Conservation (phyloP, 2,888 invertebrate species). For the Netelia virgata region DNA sequence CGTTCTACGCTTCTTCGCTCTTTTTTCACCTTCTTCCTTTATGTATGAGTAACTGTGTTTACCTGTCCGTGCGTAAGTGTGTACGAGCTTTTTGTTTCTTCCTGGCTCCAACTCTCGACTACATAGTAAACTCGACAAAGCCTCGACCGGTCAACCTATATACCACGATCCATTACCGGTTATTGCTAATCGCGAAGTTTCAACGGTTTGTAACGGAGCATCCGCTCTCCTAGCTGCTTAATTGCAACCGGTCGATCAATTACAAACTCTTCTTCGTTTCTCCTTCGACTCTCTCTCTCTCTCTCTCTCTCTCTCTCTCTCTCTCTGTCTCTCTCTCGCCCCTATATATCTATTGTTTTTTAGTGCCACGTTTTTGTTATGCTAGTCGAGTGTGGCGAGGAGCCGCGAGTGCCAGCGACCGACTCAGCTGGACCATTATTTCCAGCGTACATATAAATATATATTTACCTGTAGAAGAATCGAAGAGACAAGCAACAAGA, state of each 20-base stretch:
- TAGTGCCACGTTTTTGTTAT: slow-evolving; percentile 42
- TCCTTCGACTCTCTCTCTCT: slow-evolving; percentile 8
- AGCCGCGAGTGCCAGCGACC: slow-evolving; percentile 48
- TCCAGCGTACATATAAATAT: neutral
- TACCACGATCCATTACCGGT: slow-evolving; percentile 44
- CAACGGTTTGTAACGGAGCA: slow-evolving; percentile 50
- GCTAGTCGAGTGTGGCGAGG: slow-evolving; percentile 41
- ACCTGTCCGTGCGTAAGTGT: neutral
- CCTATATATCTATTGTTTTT: no score
- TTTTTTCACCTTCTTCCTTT: slow-evolving; percentile 45
- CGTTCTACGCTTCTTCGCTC: slow-evolving; percentile 37
- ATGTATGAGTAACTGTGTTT: slow-evolving; percentile 1
- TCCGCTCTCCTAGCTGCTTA: slow-evolving; percentile 58
- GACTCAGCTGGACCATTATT: neutral
- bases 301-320: neutral
- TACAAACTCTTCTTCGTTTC: slow-evolving; percentile 70
- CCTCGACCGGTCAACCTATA: slow-evolving; percentile 27
- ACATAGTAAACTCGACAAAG: slow-evolving; percentile 48
- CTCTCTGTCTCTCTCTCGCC: no score
- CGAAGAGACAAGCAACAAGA: slow-evolving; percentile 46
- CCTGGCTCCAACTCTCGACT: slow-evolving; percentile 10
- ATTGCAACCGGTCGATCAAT: slow-evolving; percentile 71
- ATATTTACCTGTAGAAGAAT: neutral
- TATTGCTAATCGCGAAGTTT: slow-evolving; percentile 38
- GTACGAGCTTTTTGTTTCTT: slow-evolving; percentile 14